Conservation (phyloP, 2,113 vertebrate genomes). For the Larimichthys polyactis region DNA sequence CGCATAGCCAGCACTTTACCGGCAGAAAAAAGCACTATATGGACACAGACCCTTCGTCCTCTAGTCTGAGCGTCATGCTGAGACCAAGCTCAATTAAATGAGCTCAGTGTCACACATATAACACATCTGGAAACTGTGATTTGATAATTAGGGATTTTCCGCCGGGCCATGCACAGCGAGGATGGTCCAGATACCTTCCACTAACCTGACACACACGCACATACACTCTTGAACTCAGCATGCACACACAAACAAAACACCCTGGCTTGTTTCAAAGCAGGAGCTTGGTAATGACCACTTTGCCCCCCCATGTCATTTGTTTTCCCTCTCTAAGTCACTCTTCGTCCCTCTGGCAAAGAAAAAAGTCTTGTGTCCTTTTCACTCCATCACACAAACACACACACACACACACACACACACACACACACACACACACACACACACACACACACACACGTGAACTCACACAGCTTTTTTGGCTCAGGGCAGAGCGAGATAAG, state of each 20-base stretch:
- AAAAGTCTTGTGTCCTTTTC: conserved; percentile 13
- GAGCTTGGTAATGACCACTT: background rate
- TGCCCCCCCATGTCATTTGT: background rate
- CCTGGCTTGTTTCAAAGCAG: background rate
- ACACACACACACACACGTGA: conserved; percentile 11
- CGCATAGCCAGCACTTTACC: too few relatives aligned
- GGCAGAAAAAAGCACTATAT: too few relatives aligned
- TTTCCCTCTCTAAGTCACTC: background rate
- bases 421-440: background rate
- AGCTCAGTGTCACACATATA: background rate
- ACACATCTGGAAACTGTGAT: background rate
- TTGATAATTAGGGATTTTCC: conserved; percentile 17
- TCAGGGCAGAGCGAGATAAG: background rate
- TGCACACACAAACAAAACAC: background rate
- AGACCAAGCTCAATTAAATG: conserved; percentile 14
- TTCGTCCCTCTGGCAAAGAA: conserved; percentile 4
- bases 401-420: conserved; percentile 12
- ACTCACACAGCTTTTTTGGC: conserved; percentile 20
- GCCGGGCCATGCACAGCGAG: background rate
- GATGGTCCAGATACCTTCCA: background rate
- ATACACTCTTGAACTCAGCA: background rate
- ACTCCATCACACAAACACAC: conserved; percentile 5
- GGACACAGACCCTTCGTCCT: background rate
- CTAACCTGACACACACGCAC: background rate
- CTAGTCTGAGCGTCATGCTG: background rate